Base-by-base conservation (phyloP, 2,888 invertebrate species). In the Bellardia bayeri region DNA sequence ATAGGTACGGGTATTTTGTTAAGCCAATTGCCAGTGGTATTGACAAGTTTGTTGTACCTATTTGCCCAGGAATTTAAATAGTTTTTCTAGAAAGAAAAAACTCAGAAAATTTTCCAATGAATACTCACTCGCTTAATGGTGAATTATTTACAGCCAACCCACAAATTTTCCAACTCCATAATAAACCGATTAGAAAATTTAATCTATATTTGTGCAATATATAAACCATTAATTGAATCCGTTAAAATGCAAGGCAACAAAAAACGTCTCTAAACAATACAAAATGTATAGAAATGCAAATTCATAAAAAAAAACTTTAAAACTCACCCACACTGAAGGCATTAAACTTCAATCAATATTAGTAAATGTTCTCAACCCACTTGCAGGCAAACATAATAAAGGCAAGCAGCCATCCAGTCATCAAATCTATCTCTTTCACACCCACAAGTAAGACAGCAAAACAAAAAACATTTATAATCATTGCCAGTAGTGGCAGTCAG, bases 171-270 rank as follows among this genome's bases (percentile, higher is more conserved):
- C 51, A 68, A 68, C 4, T 37, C 7, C 3, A 63, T 68, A 58
- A 30, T 84, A 87, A 87, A 81, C 72, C 81, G 87, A 84, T 87
- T 84, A 81, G 61, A 58, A 68, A 66, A 40, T 76, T 63, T 80
- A 58, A 71, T 82, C 69, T 76, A 56, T 80, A 75, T 85, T 79
- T 87, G 40, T 81, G n/a, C 86, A 82, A 72, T 76, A 40, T 49
- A 75, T 33, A 56, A 80, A 37, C 71, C 54, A 78, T 74, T 84
- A 84, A 84, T 87, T 82, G 84, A 84, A 68, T 74, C 74, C 64
- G 74, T 81, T 80, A 68, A 82, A 82, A 82, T 82, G 63, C 80
- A 66, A 51, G 45, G 76, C 23, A 66, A 45, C 23, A 51, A 56
- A 30, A 68, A 69, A 63, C 45, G 0, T 16, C 9, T 42, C 71